These are phyloP conservation scores for Morus bassanus DNA, from an alignment of 2,797 vertebrate genomes.

Conservation along the genomic window DNA sequence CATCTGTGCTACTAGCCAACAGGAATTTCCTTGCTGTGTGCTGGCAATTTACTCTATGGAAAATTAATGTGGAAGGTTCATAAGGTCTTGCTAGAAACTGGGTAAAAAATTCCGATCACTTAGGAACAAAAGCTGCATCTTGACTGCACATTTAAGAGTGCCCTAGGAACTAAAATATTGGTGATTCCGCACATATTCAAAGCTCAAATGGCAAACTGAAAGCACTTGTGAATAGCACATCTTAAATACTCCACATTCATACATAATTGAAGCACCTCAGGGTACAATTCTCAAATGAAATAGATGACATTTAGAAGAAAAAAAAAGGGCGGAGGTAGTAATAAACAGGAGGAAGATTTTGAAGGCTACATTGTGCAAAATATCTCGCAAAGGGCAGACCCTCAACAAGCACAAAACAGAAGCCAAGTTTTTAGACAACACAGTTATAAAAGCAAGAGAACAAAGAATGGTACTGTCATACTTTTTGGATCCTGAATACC, in stretches of 20 bases:
- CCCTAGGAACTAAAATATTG: not conserved
- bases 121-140: not conserved
- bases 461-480: not conserved
- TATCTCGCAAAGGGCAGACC: not conserved
- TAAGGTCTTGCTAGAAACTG: not conserved
- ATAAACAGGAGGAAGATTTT: constrained; percentile 2
- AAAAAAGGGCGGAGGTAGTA: not conserved
- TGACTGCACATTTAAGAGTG: not conserved
- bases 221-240: not conserved
- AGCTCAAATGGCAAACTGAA: not conserved
- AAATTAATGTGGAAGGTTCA: not conserved
- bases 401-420: not conserved
- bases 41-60: not conserved
- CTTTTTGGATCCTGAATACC: not conserved
- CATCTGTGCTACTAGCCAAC: not conserved
- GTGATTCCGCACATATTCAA: not conserved
- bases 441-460: not conserved
- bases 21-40: not conserved
- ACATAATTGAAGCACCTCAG: not conserved
- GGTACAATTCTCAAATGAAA: constrained; percentile 13
- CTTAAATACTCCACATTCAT: not conserved
- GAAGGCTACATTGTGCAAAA: not conserved
- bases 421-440: not conserved
- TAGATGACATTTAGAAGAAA: not conserved
- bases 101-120: not conserved